Conservation (phyloP, 2,113 vertebrate species). For the Psammodynastes pulverulentus region DNA sequence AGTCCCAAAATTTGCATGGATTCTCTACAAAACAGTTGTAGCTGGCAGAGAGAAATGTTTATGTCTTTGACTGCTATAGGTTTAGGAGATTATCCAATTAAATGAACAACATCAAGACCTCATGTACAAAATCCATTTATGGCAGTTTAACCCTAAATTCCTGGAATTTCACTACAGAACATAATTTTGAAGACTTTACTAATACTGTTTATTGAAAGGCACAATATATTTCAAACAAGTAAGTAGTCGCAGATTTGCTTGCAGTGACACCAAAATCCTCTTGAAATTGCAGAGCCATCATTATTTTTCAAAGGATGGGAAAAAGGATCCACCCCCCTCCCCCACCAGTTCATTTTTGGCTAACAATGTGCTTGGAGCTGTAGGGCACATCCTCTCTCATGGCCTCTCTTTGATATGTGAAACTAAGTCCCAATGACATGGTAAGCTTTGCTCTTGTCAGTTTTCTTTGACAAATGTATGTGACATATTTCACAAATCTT, state of each 20-base stretch:
- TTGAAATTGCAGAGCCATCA: not conserved
- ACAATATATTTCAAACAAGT: conserved; percentile 25
- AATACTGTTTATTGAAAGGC: conserved; percentile 22
- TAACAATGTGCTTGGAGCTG: not conserved
- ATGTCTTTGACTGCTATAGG: not conserved
- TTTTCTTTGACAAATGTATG: not conserved
- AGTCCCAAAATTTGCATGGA: not conserved
- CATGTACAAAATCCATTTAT: not conserved
- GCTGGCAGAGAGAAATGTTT: not conserved
- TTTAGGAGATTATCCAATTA: not conserved
- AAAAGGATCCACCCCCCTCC: not conserved
- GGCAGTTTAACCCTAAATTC: not conserved
- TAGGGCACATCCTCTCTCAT: not conserved
- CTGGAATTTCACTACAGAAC: conserved; percentile 34
- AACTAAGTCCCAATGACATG: conserved; percentile 2
- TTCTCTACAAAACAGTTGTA: not conserved
- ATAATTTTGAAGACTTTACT: conserved; percentile 39
- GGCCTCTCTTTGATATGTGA: not conserved
- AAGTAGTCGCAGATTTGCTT: not conserved
- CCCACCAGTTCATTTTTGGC: fast-evolving
- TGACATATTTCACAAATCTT: not conserved
- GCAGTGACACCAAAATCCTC: not conserved
- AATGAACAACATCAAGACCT: not conserved
- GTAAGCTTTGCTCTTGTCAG: not conserved
- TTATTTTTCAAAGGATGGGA: conserved; percentile 21